Conservation (phyloP, 92 coral and sea anemone species). For the Palythoa heliodiscus region DNA sequence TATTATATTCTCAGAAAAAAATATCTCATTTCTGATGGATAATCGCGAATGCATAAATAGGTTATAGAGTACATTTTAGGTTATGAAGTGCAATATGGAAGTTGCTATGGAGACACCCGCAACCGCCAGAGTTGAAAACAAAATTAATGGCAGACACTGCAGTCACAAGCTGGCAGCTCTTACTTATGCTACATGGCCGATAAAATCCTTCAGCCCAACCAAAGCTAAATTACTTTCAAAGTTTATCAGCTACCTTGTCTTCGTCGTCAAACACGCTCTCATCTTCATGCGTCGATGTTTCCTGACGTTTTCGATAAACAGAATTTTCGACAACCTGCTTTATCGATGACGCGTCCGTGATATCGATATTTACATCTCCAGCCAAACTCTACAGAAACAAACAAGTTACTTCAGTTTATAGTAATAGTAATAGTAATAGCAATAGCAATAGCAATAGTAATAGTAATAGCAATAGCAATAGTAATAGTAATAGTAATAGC, state of each 20-base stretch:
- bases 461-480: too few relatives aligned
- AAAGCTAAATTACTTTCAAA: neutral
- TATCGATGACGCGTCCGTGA: slow-evolving; percentile 23
- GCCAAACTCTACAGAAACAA: neutral
- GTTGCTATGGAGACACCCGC: too few relatives aligned
- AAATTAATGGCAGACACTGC: neutral
- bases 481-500: too few relatives aligned
- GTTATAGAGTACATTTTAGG: too few relatives aligned
- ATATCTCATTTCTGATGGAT: too few relatives aligned
- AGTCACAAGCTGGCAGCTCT: neutral
- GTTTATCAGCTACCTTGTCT: slow-evolving; percentile 6
- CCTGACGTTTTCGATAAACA: slow-evolving; percentile 12
- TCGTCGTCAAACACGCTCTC: slow-evolving; percentile 29
- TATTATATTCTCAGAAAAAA: too few relatives aligned
- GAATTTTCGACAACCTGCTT: slow-evolving; percentile 20
- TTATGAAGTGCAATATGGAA: too few relatives aligned
- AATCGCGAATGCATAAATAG: too few relatives aligned
- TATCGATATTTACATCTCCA: slow-evolving; percentile 26
- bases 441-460: too few relatives aligned
- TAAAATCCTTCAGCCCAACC: too few relatives aligned
- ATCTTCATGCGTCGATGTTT: slow-evolving; percentile 20
- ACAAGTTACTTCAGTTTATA: neutral
- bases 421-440: too few relatives aligned
- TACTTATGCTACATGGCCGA: neutral
- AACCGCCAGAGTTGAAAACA: too few relatives aligned